These are phyloP conservation scores for Pimephales promelas DNA, from an alignment of 2,113 vertebrate genomes.

Conservation along the genomic window DNA sequence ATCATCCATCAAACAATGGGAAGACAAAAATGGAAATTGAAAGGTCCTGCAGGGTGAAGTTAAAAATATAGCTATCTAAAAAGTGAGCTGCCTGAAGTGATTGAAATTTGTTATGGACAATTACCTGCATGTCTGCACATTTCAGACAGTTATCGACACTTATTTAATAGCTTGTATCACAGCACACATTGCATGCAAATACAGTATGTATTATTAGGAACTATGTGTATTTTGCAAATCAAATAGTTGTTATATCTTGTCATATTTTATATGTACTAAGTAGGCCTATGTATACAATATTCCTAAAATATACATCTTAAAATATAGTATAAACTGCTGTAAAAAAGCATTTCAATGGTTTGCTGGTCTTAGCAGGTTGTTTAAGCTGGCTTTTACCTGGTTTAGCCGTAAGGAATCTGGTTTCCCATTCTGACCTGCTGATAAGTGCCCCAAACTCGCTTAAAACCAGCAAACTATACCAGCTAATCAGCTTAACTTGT, in stretches of 20 bases:
- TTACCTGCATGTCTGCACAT: constrained; percentile 66
- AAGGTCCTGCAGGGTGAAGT: constrained; percentile 54
- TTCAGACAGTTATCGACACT: constrained; percentile 42
- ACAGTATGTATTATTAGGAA: background rate
- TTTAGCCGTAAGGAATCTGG: background rate
- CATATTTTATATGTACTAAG: background rate
- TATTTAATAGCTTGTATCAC: constrained; percentile 26
- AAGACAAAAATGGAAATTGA: constrained; percentile 60
- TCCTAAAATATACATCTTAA: no score
- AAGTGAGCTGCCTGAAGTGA: constrained; percentile 59
- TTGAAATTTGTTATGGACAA: constrained; percentile 71
- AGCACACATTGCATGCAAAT: background rate
- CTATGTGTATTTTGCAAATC: background rate
- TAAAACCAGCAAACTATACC: background rate
- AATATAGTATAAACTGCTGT: background rate
- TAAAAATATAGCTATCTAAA: constrained; percentile 68
- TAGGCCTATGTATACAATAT: background rate
- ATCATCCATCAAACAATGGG: constrained; percentile 68
- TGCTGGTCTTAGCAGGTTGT: background rate
- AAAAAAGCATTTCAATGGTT: background rate
- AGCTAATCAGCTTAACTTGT: background rate
- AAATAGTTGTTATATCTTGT: background rate
- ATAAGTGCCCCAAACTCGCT: background rate
- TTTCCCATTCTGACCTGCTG: background rate
- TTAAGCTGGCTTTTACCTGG: background rate